These are phyloP conservation scores for Peromyscus eremicus DNA, from an alignment of 2,797 vertebrate genomes.

Conservation along the genomic window DNA sequence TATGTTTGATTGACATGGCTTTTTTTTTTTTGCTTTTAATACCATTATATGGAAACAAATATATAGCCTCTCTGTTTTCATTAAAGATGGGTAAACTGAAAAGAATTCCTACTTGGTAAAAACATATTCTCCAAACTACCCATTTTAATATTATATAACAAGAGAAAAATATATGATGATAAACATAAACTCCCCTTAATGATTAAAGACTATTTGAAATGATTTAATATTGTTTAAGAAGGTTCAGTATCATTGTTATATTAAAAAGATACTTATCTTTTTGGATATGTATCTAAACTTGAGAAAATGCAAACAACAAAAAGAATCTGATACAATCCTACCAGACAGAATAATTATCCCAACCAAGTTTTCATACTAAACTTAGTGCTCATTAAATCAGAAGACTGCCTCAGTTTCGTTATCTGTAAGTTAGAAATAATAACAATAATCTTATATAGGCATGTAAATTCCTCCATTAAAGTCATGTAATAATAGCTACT, in stretches of 20 bases:
- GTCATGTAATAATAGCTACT: background rate
- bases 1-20: background rate
- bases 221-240: background rate
- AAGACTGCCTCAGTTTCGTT: background rate
- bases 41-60: constrained; percentile 9
- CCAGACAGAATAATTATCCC: background rate
- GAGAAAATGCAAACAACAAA: constrained; percentile 19
- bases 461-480: background rate
- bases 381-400: background rate
- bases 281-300: constrained; percentile 16
- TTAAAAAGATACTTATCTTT: background rate
- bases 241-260: background rate
- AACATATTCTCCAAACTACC: constrained; percentile 8
- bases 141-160: constrained; percentile 18
- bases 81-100: constrained; percentile 43
- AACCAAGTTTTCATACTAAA: constrained; percentile 23
- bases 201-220: constrained; percentile 24
- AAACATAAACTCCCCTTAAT: background rate
- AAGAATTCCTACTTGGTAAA: constrained; percentile 37
- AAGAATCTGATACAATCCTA: background rate
- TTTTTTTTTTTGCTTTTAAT: constrained; percentile 4
- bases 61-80: background rate
- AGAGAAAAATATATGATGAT: constrained; percentile 11
- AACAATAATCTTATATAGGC: background rate
- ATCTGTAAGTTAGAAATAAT: constrained; percentile 19